These are phyloP conservation scores for Sipha flava DNA, from an alignment of 1,140 invertebrate species.

Conservation along the genomic window DNA sequence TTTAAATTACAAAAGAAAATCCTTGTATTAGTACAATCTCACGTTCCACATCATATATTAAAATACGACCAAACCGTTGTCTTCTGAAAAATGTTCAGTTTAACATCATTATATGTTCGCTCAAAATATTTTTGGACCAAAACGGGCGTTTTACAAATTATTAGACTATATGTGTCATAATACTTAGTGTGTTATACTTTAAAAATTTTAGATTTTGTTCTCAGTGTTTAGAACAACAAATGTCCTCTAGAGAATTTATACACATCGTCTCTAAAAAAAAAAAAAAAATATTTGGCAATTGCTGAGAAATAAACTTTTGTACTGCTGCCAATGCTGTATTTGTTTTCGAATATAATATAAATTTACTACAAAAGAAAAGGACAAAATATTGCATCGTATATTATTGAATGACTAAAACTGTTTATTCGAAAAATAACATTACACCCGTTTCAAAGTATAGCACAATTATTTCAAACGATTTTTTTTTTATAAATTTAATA, in stretches of 20 bases:
- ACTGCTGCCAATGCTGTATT: background rate
- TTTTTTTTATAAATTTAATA: no score
- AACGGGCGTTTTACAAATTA: background rate
- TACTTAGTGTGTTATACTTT: background rate
- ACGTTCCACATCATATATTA: no score
- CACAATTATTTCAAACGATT: no score
- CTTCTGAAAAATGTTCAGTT: background rate
- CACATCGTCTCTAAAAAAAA: background rate
- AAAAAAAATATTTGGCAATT: background rate
- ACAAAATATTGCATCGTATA: background rate
- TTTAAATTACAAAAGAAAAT: no score
- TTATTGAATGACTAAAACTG: background rate
- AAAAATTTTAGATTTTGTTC: background rate
- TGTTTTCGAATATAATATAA: background rate
- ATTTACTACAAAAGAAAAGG: background rate
- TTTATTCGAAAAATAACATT: background rate
- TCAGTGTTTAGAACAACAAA: background rate
- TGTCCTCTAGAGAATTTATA: conserved; percentile 11
- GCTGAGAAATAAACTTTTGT: background rate
- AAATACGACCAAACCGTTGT: background rate
- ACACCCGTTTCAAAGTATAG: no score
- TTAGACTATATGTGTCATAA: background rate
- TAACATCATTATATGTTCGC: background rate
- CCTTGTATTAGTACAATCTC: background rate
- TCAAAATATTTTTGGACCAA: no score